Percentiles rank a stretch among this genome's conserved stretches.
phyloP scores from a whole-genome alignment of 2,113 vertebrate genomes.

The Cephalopholis sonnerati region DNA sequence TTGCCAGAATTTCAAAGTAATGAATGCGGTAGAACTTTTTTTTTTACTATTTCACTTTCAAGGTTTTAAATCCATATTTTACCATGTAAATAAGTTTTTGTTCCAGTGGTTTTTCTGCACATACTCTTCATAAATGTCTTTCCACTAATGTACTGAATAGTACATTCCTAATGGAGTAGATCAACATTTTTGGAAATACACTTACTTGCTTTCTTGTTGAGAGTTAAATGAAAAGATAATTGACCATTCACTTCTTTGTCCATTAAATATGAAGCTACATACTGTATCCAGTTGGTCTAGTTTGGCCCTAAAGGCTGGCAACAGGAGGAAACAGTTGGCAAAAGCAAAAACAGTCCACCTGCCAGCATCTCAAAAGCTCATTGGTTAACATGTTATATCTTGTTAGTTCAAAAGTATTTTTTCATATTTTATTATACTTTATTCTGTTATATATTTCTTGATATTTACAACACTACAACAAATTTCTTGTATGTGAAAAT shows the following conservation, averaged over 20 bases:
- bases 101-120: neutral
- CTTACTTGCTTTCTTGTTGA: neutral
- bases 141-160: neutral
- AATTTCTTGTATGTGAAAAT: too few relatives aligned
- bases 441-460: too few relatives aligned
- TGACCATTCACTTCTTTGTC: neutral
- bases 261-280: neutral
- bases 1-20: too few relatives aligned
- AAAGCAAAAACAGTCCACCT: neutral
- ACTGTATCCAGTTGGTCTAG: neutral
- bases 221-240: neutral
- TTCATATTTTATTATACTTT: too few relatives aligned
- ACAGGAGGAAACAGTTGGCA: neutral
- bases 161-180: neutral
- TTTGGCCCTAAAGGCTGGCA: neutral
- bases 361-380: neutral
- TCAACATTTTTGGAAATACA: neutral
- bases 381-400: neutral
- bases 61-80: too few relatives aligned
- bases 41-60: too few relatives aligned
- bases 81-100: neutral
- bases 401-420: neutral
- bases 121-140: neutral
- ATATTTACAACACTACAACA: too few relatives aligned
- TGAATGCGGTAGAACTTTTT: too few relatives aligned